Conservation (phyloP, 2,113 vertebrate genomes). For the Microcebus lehilahytsara region DNA sequence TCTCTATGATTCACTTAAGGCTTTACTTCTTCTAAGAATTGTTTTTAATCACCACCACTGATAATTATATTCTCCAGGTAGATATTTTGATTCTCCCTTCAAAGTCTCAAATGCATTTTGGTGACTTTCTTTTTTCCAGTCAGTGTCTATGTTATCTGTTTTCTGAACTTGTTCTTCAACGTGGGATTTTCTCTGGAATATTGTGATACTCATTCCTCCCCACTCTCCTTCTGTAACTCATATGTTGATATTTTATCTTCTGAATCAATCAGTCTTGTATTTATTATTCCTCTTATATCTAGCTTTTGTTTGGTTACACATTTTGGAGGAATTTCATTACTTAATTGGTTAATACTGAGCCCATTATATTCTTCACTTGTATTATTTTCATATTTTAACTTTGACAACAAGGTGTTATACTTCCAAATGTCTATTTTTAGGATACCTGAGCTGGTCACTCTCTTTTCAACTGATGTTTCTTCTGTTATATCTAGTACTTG, state of each 20-base stretch:
- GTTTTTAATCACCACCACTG: not conserved
- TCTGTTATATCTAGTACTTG: not conserved
- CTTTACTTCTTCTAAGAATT: not conserved
- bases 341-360: not conserved
- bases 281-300: not conserved
- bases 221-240: no score
- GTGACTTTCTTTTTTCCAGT: not conserved
- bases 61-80: not conserved
- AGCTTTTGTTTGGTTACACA: accelerated
- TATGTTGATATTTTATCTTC: not conserved
- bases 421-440: not conserved
- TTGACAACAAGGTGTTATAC: not conserved
- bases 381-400: not conserved
- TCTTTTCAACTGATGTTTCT: not conserved
- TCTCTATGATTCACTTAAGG: not conserved
- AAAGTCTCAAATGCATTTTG: not conserved
- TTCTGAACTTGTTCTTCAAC: not conserved
- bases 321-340: not conserved
- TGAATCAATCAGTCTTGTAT: not conserved
- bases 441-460: accelerated
- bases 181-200: not conserved
- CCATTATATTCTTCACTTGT: not conserved
- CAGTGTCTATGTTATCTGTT: not conserved
- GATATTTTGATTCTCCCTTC: accelerated
- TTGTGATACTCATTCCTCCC: not conserved